Base-by-base conservation (phyloP, 2,888 invertebrate genomes). In the Phortica okadai region DNA sequence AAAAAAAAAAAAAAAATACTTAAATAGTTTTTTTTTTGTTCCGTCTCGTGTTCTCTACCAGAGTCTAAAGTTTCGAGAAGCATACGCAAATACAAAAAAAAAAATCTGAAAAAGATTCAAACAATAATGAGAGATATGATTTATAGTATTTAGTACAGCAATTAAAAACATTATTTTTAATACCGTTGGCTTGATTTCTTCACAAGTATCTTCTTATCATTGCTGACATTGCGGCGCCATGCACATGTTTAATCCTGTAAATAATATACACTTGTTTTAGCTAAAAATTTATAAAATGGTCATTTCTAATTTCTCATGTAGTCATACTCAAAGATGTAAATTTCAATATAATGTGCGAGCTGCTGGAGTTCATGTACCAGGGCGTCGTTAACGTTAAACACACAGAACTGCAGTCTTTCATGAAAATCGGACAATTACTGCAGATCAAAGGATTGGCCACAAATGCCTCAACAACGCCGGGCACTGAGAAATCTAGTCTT, bases 291-390 rank as follows among this genome's bases (percentile, higher is more conserved):
- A 44, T 14, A 50, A 56, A 67, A 58, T 14, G 8, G 6, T 10
- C 50, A 54, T 1, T 16, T n/a, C 1, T 21, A 21, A 59, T 16
- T 74, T 45, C 64, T 16, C 59, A 85, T 86, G 11, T 78, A 92
- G 92, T 92, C 66, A 92, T 94, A 83, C 92, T 94, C 84, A 93
- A 93, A 90, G 93, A 93, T 90, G 93, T 94, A 77, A 92, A 92
- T 77, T 93, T 92, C 78, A 91, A 92, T 74, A 93, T 93, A 6
- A 92, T 93, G 91, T 92, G 92, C 83, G 93, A 93, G 84, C 88
- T 93, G 77, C 86, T 93, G 78, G 93, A 93, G 88, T 93, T 93
- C 83, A 93, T 93, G 93, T 93, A 93, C 85, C 93, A 93, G 87
- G 93, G 93, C 14, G 93, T 93, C 78, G 93, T 93, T 2, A 92